Evolutionary conservation across 2,888 invertebrate genomes (phyloP).

Genomic region (Diaprepes abbreviatus): DNA sequence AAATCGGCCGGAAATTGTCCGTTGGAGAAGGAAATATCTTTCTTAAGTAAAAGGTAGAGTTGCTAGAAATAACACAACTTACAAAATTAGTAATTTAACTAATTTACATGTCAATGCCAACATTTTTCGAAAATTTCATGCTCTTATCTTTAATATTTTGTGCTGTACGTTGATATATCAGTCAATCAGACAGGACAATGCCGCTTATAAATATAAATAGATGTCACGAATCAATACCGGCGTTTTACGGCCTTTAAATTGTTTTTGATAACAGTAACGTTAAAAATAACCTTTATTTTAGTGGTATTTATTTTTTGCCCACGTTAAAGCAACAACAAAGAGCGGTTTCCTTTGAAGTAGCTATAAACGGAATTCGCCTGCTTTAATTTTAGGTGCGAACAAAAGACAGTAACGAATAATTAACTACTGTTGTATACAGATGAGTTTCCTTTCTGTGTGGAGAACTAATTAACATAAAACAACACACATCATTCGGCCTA

Average conservation of each 20-base stretch:
- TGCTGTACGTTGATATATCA: too few relatives aligned
- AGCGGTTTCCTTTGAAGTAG: conserved; percentile 9
- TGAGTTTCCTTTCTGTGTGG: background rate
- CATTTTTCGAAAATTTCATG: too few relatives aligned
- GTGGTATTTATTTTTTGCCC: background rate
- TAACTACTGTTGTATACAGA: conserved; percentile 9
- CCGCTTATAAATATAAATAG: too few relatives aligned
- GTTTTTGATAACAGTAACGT: background rate
- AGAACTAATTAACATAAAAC: background rate
- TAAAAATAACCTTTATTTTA: background rate
- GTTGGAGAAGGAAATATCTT: too few relatives aligned
- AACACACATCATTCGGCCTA: background rate
- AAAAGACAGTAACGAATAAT: conserved; percentile 8
- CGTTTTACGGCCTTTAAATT: background rate
- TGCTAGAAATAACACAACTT: too few relatives aligned
- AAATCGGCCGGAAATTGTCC: too few relatives aligned
- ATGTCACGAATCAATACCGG: too few relatives aligned
- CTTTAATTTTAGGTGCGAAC: conserved; percentile 9
- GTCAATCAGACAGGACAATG: too few relatives aligned
- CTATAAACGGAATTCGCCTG: background rate
- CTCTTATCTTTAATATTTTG: too few relatives aligned
- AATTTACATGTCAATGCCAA: too few relatives aligned
- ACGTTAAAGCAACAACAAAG: background rate
- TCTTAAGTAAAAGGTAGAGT: too few relatives aligned
- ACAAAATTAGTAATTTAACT: too few relatives aligned